Base-by-base conservation (phyloP, 2,888 invertebrate genomes). In the Euzophera pinguis region DNA sequence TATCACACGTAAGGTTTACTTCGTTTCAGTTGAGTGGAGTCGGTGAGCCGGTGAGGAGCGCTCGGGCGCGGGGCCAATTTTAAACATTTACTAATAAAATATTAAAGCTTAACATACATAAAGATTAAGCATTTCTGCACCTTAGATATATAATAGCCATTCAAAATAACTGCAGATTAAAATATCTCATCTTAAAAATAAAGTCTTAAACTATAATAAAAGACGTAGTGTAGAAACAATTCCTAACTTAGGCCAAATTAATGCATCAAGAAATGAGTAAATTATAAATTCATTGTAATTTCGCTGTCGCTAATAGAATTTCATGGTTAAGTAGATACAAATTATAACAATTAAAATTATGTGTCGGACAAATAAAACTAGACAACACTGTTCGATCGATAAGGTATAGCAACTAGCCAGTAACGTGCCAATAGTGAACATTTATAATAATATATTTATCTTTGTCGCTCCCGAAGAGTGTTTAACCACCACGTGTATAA, bases 51-150 rank as follows among this genome's bases (percentile, higher is more conserved):
- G 64, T 64, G 59, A 62, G 70, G 69, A 67, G 71, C 65, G 77
- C 67, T 66, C 71, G 73, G 70, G 69, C 77, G 76, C 76, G 58
- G 84, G 86, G 81, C 81, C 73, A 84, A 78, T 81, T 80, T 84
- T 86, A 87, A 86, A 89, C 85, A 90, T 90, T 89, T 82, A 89
- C 86, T 90, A 90, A 90, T 90, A 90, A 90, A 90, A 90, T 90
- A 89, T 90, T 89, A 90, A 89, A 90, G 90, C 89, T 90, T 90
- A 90, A 90, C 90, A 90, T 90, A 90, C 85, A 90, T 90, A 90
- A 90, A 90, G 88, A 88, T 87, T 88, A 89, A 90, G 90, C 90
- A 89, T 90, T 78, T 90, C 89, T 89, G 90, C 89, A 88, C 85
- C 90, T 89, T 88, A 87, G 69, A 81, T 84, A 87, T 84, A 89